phyloP scores from a whole-genome alignment of 2,888 invertebrate genomes.

The Galerucella calmariensis region DNA sequence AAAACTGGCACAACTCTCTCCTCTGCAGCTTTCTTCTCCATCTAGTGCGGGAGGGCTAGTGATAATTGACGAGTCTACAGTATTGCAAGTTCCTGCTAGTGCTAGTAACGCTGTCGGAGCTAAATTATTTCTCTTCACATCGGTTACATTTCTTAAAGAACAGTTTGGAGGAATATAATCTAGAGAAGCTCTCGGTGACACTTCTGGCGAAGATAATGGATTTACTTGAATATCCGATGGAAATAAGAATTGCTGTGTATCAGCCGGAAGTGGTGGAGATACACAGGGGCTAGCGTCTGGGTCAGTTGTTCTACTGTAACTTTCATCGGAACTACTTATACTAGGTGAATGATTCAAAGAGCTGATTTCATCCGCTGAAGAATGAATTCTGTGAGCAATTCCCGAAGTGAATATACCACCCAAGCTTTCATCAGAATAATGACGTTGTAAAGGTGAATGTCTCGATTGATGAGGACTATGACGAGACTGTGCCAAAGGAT shows the following conservation, averaged over 20 bases:
- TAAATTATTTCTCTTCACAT: conserved; percentile 59
- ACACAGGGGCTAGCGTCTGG: conserved; percentile 72
- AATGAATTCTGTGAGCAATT: conserved; percentile 72
- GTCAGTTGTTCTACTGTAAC: conserved; percentile 84
- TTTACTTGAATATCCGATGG: conserved; percentile 73
- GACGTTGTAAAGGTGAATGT: conserved; percentile 69
- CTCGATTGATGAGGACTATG: conserved; percentile 57
- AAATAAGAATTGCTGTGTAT: conserved; percentile 71
- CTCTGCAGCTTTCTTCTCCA: conserved; percentile 72
- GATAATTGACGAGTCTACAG: conserved; percentile 65
- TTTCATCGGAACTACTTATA: conserved; percentile 86
- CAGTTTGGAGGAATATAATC: conserved; percentile 68
- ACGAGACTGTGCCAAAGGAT: conserved; percentile 53
- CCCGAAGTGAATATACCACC: conserved; percentile 59
- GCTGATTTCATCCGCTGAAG: conserved; percentile 85
- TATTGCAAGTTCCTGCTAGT: conserved; percentile 65
- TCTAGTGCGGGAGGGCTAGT: conserved; percentile 71
- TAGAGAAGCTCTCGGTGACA: conserved; percentile 65
- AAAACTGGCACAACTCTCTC: conserved; percentile 74
- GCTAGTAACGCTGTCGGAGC: conserved; percentile 72
- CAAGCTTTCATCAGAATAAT: conserved; percentile 76
- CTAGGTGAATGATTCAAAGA: conserved; percentile 84
- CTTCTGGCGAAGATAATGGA: conserved; percentile 57
- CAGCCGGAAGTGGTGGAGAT: conserved; percentile 63
- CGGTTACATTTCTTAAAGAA: conserved; percentile 61